phyloP scores from a whole-genome alignment of 2,888 invertebrate species.

The Corbicula japonica region DNA sequence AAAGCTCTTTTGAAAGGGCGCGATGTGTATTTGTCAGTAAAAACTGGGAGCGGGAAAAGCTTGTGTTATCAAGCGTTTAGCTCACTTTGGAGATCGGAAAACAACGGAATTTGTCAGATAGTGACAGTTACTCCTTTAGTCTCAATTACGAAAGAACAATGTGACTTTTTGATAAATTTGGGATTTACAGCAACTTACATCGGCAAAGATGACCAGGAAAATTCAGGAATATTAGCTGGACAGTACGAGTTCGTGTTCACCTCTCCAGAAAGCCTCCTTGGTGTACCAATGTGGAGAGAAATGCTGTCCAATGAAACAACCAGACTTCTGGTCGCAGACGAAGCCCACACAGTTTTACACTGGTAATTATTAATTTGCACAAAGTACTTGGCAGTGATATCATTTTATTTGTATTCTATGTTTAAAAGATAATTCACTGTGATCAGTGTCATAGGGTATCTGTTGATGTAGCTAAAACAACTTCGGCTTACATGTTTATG shows the following conservation, averaged over 20 bases:
- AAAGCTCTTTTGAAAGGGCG: background rate
- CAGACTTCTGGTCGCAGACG: background rate
- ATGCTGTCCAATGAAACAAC: background rate
- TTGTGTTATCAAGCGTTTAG: background rate
- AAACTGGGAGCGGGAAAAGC: background rate
- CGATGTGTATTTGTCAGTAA: background rate
- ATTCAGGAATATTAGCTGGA: background rate
- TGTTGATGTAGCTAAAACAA: too few species aligned
- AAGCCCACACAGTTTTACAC: constrained; percentile 4
- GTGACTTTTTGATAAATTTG: background rate
- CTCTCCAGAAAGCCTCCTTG: background rate
- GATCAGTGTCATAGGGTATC: too few species aligned
- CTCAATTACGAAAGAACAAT: constrained; percentile 9
- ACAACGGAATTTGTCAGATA: background rate
- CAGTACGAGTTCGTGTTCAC: background rate
- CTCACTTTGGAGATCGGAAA: background rate
- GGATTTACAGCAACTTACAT: background rate
- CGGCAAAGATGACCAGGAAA: background rate
- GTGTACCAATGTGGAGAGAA: background rate
- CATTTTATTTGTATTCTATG: too few species aligned
- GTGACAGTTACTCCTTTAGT: background rate
- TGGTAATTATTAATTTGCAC: too few species aligned
- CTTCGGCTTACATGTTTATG: too few species aligned
- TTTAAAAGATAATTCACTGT: too few species aligned
- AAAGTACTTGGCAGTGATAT: too few species aligned